Evolutionary conservation across 2,797 vertebrate species (phyloP).

Genomic region (Prionace glauca): DNA sequence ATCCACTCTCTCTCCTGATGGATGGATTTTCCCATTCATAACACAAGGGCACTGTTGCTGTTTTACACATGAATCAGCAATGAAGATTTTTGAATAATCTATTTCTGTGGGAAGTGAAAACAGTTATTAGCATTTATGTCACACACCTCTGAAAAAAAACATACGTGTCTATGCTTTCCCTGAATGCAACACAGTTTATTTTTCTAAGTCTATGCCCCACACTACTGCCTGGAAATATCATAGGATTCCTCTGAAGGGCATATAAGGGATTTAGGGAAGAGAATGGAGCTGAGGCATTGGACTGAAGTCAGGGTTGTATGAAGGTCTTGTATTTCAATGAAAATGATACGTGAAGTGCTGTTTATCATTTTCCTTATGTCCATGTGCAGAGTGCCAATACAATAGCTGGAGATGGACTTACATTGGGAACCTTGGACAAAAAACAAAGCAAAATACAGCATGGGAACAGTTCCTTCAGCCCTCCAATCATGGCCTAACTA

Average conservation of each 20-base stretch:
- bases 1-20: constrained; percentile 20
- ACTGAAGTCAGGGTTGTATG: not conserved
- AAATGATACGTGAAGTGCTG: too few relatives aligned
- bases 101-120: not conserved
- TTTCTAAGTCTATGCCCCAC: not conserved
- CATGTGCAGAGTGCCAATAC: not conserved
- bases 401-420: not conserved
- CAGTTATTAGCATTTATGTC: not conserved
- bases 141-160: not conserved
- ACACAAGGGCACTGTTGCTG: constrained; percentile 6
- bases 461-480: too few relatives aligned
- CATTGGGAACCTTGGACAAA: not conserved
- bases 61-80: not conserved
- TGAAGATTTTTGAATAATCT: not conserved
- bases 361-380: not conserved
- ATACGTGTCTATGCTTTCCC: not conserved
- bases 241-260: not conserved
- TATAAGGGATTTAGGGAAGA: not conserved
- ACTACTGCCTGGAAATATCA: not conserved
- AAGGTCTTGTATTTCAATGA: not conserved
- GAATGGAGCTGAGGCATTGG: not conserved
- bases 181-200: not conserved
- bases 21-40: constrained; percentile 24
- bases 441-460: too few relatives aligned
- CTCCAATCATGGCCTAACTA: too few relatives aligned